These are phyloP conservation scores for Podarcis muralis DNA, from an alignment of 2,113 vertebrate species.

Conservation along the genomic window DNA sequence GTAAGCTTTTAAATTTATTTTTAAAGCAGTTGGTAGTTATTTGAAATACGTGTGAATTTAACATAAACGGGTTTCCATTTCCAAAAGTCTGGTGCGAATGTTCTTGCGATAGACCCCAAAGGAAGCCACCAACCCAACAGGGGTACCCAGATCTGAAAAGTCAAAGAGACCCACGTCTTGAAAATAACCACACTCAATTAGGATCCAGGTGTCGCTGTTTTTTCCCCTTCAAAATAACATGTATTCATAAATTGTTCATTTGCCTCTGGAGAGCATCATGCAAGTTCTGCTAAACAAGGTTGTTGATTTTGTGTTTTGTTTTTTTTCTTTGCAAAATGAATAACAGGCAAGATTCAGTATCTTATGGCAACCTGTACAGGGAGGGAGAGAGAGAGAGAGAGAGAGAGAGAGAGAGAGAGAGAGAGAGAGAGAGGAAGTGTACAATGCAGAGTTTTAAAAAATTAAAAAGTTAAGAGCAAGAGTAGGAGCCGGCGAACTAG, in stretches of 20 bases:
- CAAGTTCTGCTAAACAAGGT: not conserved
- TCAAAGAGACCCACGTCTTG: not conserved
- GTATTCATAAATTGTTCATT: not conserved
- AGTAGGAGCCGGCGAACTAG: not conserved
- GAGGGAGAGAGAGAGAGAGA: too few species aligned
- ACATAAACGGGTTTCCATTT: not conserved
- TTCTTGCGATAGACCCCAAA: not conserved
- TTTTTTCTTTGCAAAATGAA: not conserved
- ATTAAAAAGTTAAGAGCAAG: conserved; percentile 16
- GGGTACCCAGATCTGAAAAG: too few species aligned
- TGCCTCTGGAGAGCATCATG: not conserved
- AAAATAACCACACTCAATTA: not conserved
- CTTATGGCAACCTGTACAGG: conserved; percentile 67
- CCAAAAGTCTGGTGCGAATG: not conserved
- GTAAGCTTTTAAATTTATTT: not conserved
- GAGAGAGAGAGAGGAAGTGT: not conserved
- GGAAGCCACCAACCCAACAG: not conserved
- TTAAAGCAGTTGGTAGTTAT: not conserved
- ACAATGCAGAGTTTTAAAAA: conserved; percentile 41
- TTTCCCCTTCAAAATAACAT: not conserved
- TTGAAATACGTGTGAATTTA: not conserved
- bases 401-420: not conserved
- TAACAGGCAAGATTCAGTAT: conserved; percentile 60
- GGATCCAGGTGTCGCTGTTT: not conserved
- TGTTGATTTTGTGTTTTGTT: not conserved